Evolutionary conservation across 2,797 vertebrate genomes (phyloP), one percentile per base, ranked within the genome.

Genomic region (Labroides dimidiatus): DNA sequence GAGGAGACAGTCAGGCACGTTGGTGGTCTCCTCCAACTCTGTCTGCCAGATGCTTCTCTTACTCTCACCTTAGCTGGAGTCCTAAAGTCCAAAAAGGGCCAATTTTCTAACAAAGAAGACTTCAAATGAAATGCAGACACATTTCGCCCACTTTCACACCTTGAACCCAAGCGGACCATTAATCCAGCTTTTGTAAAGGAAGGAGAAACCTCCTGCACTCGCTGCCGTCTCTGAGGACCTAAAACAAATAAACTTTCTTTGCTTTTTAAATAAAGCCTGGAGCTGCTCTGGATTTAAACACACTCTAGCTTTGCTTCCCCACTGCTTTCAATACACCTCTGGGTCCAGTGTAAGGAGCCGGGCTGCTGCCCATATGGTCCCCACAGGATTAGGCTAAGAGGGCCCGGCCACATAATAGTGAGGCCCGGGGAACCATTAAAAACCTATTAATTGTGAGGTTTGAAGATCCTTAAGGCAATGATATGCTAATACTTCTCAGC

Each of bases 341-440:
- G 84, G 80, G 77, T 86, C 78, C 82, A 44, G 78, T 11, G 70
- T 73, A 87, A 50, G 71, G 64, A 91, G 84, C 60, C 69, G 51
- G 82, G 88, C 89, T 80, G 84, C 77, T 75, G 86, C 89, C 90
- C 92, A 92, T 92, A 93, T 91, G 91, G 83, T 87, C 81, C 90
- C 87, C 69, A 24, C 78, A 85, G 85, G 88, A 87, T 90, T 91
- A 88, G 83, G 64, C 84, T 86, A 84, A 85, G 80, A 86, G 86
- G 84, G 61, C 60, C 59, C 58, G 69, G 75, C 49, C 75, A 82
- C 87, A 89, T 89, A 92, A 93, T 90, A 73, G 78, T n/a, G 79
- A 81, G 85, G 87, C 90, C 77, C 50, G 36, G 73, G 84, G 85
- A 90, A 86, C 89, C 90, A 93, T 94, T 93, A 93, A 92, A 93